These are phyloP conservation scores for Lucilia sericata DNA, from an alignment of 1,140 invertebrate species.

Conservation along the genomic window DNA sequence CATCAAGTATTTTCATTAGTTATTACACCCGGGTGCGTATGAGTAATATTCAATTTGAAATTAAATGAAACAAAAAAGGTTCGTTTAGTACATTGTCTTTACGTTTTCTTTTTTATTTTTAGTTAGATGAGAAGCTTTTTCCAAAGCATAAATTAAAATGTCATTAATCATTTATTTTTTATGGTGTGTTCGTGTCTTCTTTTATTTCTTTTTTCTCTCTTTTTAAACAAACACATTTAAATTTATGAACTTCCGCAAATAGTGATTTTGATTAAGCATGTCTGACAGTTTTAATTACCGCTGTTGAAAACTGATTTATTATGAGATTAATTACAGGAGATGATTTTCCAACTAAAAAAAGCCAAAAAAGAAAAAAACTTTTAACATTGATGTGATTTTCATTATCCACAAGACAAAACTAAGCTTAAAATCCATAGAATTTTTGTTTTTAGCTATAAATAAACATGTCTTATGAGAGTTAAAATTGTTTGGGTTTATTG, in stretches of 20 bases:
- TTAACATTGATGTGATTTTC: conserved; percentile 1
- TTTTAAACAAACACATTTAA: conserved; percentile 31
- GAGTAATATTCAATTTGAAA: not conserved
- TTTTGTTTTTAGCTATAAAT: not conserved
- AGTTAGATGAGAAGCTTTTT: not conserved
- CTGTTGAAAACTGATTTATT: conserved; percentile 43
- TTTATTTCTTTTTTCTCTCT: not conserved
- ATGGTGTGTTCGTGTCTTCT: not conserved
- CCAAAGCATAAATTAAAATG: conserved; percentile 5
- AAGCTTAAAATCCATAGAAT: not conserved
- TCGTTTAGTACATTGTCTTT: too few relatives aligned
- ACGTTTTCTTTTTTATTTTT: not conserved
- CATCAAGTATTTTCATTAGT: too few relatives aligned
- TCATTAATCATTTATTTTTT: conserved; percentile 19
- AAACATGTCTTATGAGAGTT: not conserved
- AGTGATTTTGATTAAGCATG: conserved; percentile 34
- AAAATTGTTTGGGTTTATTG: not conserved
- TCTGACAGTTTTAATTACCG: conserved; percentile 40
- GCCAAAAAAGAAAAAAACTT: not conserved
- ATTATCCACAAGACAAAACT: conserved; percentile 17
- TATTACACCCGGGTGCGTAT: not conserved
- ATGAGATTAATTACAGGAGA: conserved; percentile 33
- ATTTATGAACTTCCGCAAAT: conserved; percentile 42
- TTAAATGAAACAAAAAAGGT: too few relatives aligned
- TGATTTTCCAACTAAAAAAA: not conserved